Percentiles rank a stretch among this genome's conserved stretches.
phyloP scores from a whole-genome alignment of 2,888 invertebrate species.

The Pimpla rufipes region DNA sequence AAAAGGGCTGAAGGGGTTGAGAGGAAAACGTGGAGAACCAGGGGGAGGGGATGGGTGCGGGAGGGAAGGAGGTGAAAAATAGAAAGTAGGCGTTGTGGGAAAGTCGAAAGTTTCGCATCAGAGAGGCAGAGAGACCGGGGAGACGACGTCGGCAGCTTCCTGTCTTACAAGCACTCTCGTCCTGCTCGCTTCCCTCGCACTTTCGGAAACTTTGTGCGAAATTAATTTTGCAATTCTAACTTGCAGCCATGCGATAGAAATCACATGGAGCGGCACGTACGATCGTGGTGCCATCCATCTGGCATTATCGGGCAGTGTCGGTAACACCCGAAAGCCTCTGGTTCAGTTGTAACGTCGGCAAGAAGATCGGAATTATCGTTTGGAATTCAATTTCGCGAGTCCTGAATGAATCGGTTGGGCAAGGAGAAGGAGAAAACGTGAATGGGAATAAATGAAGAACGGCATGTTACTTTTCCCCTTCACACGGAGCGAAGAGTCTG shows the following conservation, averaged over 20 bases:
- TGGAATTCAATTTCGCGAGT: conserved; percentile 5
- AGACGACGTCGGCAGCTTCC: conserved; percentile 29
- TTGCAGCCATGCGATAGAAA: conserved; percentile 63
- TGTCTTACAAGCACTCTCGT: conserved; percentile 13
- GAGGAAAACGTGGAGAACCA: not conserved
- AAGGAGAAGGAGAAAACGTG: not conserved
- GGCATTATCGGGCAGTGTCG: conserved; percentile 26
- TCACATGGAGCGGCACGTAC: conserved; percentile 41
- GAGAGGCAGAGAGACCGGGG: conserved; percentile 20
- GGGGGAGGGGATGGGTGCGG: not conserved
- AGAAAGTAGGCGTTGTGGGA: conserved; percentile 42
- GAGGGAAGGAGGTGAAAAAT: conserved; percentile 24
- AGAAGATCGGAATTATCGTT: conserved; percentile 11
- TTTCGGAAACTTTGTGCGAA: conserved; percentile 75
- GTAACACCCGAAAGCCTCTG: conserved; percentile 17
- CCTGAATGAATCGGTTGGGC: not conserved
- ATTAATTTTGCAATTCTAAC: conserved; percentile 81
- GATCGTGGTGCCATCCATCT: conserved; percentile 35
- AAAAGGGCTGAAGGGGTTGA: conserved; percentile 6
- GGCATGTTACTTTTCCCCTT: not conserved
- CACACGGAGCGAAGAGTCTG: not conserved
- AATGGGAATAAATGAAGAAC: not conserved
- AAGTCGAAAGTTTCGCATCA: conserved; percentile 60
- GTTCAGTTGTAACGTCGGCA: not conserved
- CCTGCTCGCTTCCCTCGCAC: conserved; percentile 26